Evolutionary conservation across 2,113 vertebrate genomes (phyloP).

Genomic region (Nanorana parkeri): DNA sequence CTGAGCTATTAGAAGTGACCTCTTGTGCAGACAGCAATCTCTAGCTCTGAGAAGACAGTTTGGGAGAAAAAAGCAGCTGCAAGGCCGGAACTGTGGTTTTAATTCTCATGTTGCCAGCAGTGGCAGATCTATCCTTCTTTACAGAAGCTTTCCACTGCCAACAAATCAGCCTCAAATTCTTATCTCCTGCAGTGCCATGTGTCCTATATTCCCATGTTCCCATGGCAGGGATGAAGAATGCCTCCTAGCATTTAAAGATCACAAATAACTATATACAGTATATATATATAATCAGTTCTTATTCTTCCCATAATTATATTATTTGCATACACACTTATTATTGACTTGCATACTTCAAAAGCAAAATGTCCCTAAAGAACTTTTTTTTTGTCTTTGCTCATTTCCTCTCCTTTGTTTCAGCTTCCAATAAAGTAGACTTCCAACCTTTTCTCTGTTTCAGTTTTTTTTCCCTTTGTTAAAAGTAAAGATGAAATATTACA

Average conservation of each 20-base stretch:
- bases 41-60: slow-evolving; percentile 25
- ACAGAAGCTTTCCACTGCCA: neutral
- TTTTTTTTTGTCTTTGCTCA: too few species aligned
- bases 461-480: too few species aligned
- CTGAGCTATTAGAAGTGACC: slow-evolving; percentile 21
- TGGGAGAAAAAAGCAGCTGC: slow-evolving; percentile 50
- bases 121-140: slow-evolving; percentile 25
- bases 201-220: neutral
- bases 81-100: slow-evolving; percentile 44
- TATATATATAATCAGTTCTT: too few species aligned
- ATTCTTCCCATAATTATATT: too few species aligned
- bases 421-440: too few species aligned
- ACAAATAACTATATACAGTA: too few species aligned
- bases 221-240: neutral
- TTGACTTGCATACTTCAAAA: too few species aligned
- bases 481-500: too few species aligned
- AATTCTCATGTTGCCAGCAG: slow-evolving; percentile 26
- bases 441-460: too few species aligned
- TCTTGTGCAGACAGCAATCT: slow-evolving; percentile 32
- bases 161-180: neutral
- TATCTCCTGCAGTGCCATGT: slow-evolving; percentile 10
- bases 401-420: too few species aligned
- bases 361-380: too few species aligned
- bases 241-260: neutral
- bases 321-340: too few species aligned